Percentiles rank a stretch among this genome's conserved stretches.
Conservation (phyloP, 2,113 vertebrate species). For the Tretioscincus oriximinensis region DNA sequence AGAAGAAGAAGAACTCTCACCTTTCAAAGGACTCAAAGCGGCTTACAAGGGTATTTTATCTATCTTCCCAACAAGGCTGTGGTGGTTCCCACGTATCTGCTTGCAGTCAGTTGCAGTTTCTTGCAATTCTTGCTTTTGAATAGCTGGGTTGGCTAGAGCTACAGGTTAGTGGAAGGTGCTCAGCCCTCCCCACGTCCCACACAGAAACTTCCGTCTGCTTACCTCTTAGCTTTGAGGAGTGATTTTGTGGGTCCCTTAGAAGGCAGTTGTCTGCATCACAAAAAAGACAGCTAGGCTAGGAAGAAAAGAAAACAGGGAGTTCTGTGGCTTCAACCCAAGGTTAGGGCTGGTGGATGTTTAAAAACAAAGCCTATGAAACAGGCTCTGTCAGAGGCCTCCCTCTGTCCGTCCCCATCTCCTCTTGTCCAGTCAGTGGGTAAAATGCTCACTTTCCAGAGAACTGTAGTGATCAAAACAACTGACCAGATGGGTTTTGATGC, state of each 20-base stretch:
- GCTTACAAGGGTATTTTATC: too few species aligned
- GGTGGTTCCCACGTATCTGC: too few species aligned
- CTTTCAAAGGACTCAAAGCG: too few species aligned
- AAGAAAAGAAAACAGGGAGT: conserved; percentile 52
- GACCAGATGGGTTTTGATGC: conserved; percentile 20
- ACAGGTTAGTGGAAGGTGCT: too few species aligned
- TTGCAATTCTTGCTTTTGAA: too few species aligned
- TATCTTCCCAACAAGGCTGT: too few species aligned
- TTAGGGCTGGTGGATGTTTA: conserved; percentile 32
- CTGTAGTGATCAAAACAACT: background rate
- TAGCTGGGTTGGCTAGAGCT: too few species aligned
- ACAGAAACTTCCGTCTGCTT: background rate
- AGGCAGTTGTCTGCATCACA: conserved; percentile 20
- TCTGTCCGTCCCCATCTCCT: background rate
- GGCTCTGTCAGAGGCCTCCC: background rate
- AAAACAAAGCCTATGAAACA: conserved; percentile 53
- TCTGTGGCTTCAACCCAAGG: conserved; percentile 42
- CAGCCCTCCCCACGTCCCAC: too few species aligned
- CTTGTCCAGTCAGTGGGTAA: conserved; percentile 6
- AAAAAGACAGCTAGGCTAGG: background rate
- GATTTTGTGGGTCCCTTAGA: conserved; percentile 26
- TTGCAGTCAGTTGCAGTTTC: too few species aligned
- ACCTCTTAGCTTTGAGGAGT: conserved; percentile 37
- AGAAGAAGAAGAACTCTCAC: too few species aligned
- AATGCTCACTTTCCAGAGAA: conserved; percentile 2